These are phyloP conservation scores for Pterostichus madidus DNA, from an alignment of 2,888 invertebrate genomes.

Conservation along the genomic window DNA sequence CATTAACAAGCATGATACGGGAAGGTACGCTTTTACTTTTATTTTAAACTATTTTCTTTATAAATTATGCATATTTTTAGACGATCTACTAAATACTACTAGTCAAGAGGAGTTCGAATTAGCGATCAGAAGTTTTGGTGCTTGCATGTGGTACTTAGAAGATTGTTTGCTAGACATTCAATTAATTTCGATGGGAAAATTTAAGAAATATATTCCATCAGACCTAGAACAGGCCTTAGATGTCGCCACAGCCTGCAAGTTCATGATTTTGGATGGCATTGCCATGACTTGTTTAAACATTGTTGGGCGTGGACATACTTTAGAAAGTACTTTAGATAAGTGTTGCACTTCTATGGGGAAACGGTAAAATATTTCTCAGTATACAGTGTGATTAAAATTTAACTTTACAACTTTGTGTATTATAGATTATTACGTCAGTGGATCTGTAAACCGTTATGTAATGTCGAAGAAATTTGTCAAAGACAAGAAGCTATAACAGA, in stretches of 20 bases:
- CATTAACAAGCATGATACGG: conserved; percentile 85
- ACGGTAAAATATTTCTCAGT: conserved; percentile 78
- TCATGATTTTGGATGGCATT: conserved; percentile 93
- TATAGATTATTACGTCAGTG: conserved; percentile 91
- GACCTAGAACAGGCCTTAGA: conserved; percentile 76
- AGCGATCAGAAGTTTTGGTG: conserved; percentile 90
- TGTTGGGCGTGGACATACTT: conserved; percentile 87
- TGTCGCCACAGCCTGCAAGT: conserved; percentile 71
- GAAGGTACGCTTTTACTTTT: conserved; percentile 74
- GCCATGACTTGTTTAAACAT: conserved; percentile 92
- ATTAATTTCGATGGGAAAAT: conserved; percentile 86
- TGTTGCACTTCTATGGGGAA: conserved; percentile 96
- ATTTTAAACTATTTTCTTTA: conserved; percentile 71
- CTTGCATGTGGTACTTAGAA: conserved; percentile 89
- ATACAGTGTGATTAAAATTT: conserved; percentile 28
- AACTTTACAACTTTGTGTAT: conserved; percentile 67
- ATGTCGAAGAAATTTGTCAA: conserved; percentile 84
- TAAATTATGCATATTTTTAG: conserved; percentile 74
- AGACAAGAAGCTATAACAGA: conserved; percentile 91
- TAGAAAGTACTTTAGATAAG: conserved; percentile 90
- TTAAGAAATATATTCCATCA: conserved; percentile 84
- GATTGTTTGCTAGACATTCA: conserved; percentile 93
- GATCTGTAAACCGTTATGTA: conserved; percentile 95
- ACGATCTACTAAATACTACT: conserved; percentile 76
- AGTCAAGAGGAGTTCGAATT: conserved; percentile 81